Percentiles rank a stretch among this genome's conserved stretches.
Conservation (phyloP, 2,888 invertebrate genomes). For the Cyaniris semiargus region DNA sequence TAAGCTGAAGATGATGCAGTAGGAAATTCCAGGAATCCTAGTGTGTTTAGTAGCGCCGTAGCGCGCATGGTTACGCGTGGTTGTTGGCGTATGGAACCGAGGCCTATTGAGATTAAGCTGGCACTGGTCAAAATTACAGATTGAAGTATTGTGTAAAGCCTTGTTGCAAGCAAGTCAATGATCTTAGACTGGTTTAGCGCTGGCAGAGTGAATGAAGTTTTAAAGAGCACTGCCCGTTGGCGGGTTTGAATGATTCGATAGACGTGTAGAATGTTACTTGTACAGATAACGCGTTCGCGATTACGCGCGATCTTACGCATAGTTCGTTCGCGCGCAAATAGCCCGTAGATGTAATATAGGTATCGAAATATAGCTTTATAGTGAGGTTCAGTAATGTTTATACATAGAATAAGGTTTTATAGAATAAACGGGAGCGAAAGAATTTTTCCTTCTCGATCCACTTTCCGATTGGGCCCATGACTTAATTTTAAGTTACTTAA, state of each 20-base stretch:
- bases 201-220: slow-evolving; percentile 1
- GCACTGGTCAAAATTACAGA: neutral
- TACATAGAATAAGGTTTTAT: slow-evolving; percentile 72
- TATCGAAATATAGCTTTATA: slow-evolving; percentile 74
- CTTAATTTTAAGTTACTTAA: slow-evolving; percentile 73
- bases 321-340: slow-evolving; percentile 43
- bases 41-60: slow-evolving; percentile 42
- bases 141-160: neutral
- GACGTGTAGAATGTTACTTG: neutral
- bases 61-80: neutral
- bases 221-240: slow-evolving; percentile 34
- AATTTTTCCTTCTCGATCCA: slow-evolving; percentile 6
- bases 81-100: neutral
- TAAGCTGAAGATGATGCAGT: slow-evolving; percentile 83
- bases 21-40: slow-evolving; percentile 45
- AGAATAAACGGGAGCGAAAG: slow-evolving; percentile 46
- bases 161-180: neutral
- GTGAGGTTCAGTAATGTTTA: slow-evolving; percentile 65
- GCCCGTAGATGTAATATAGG: slow-evolving; percentile 57
- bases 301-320: slow-evolving; percentile 23
- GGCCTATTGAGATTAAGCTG: slow-evolving; percentile 9
- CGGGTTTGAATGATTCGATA: slow-evolving; percentile 4
- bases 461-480: slow-evolving; percentile 71
- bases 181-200: neutral
- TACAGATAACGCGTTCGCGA: slow-evolving; percentile 28